These are phyloP conservation scores for Popillia japonica DNA, from an alignment of 1,140 invertebrate species.

Conservation along the genomic window DNA sequence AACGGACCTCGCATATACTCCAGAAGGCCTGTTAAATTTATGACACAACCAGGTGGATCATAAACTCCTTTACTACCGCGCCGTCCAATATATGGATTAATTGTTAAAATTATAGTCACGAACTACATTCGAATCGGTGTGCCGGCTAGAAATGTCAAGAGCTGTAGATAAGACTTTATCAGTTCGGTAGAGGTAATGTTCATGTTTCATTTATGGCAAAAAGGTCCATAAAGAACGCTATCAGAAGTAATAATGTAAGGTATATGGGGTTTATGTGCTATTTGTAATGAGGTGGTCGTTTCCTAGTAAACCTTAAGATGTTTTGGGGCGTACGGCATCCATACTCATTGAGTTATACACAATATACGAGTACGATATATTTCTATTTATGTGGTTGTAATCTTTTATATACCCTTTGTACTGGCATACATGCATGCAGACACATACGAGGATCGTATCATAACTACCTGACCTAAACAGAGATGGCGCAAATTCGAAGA, in stretches of 20 bases:
- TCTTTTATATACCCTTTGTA: no score
- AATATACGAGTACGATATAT: no score
- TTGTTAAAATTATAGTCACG: constrained; percentile 8
- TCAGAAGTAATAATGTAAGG: neutral
- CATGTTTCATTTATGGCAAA: constrained; percentile 6
- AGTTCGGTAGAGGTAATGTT: neutral
- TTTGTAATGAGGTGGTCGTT: constrained; percentile 2
- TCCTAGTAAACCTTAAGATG: neutral
- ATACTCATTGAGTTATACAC: neutral
- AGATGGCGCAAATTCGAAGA: no score
- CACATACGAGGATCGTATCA: no score
- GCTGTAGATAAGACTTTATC: neutral
- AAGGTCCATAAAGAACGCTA: constrained; percentile 14
- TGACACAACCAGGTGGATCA: neutral
- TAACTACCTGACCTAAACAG: no score
- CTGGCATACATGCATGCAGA: no score
- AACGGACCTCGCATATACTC: no score
- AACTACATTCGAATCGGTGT: neutral
- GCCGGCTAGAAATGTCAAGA: neutral
- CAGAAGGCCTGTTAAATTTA: neutral
- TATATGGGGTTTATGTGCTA: neutral
- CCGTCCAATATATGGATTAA: neutral
- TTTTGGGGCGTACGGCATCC: neutral
- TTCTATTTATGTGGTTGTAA: no score
- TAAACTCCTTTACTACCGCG: neutral